phyloP scores from a whole-genome alignment of 2,888 invertebrate species.

The Orthonychiurus folsomi region DNA sequence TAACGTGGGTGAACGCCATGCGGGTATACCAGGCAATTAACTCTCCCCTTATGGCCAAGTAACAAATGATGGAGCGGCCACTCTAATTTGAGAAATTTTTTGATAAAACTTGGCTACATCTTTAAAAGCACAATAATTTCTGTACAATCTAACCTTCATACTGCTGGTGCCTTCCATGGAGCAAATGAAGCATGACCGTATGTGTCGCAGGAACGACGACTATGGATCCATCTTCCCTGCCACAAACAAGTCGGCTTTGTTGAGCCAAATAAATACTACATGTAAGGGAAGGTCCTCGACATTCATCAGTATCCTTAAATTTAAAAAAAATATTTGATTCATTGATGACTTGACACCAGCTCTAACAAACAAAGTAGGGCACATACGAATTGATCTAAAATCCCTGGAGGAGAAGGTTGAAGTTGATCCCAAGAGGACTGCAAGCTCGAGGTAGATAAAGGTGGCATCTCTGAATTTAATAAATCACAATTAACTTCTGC shows the following conservation, averaged over 20 bases:
- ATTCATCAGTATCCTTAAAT: slow-evolving; percentile 44
- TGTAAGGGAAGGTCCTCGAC: slow-evolving; percentile 61
- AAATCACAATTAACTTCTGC: not conserved
- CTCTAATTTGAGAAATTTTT: slow-evolving; percentile 49
- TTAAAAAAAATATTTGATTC: too few species aligned
- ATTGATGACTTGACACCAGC: not conserved
- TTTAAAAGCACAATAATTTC: not conserved
- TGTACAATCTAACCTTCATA: slow-evolving; percentile 47
- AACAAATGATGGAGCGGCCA: slow-evolving; percentile 84
- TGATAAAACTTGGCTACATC: not conserved
- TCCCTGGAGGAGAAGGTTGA: slow-evolving; percentile 80
- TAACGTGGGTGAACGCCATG: slow-evolving; percentile 82
- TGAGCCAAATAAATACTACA: slow-evolving; percentile 89
- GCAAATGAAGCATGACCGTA: slow-evolving; percentile 82
- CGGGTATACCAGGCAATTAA: slow-evolving; percentile 91
- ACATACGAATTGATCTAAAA: slow-evolving; percentile 73
- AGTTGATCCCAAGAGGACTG: slow-evolving; percentile 79
- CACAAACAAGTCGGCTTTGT: slow-evolving; percentile 87
- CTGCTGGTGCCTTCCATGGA: slow-evolving; percentile 79
- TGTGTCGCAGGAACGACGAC: slow-evolving; percentile 93
- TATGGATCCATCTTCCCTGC: slow-evolving; percentile 90
- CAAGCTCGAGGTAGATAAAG: slow-evolving; percentile 70
- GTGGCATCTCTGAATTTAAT: slow-evolving; percentile 56
- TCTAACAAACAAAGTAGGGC: too few species aligned
- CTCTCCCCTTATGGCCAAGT: slow-evolving; percentile 81